Conservation (phyloP, 2,113 vertebrate genomes). For the Damaliscus lunatus region DNA sequence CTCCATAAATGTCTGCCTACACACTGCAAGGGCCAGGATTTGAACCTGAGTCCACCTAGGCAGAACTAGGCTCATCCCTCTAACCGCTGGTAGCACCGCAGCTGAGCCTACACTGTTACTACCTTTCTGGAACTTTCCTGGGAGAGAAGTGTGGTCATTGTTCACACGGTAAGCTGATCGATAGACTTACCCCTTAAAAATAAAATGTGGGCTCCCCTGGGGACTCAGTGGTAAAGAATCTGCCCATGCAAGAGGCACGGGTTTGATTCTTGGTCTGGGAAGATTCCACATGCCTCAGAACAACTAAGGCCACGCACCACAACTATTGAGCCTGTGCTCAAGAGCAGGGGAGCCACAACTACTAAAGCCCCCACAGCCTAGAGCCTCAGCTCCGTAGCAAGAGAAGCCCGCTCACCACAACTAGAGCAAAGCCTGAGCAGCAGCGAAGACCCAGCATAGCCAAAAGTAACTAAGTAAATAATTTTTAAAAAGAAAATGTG, state of each 20-base stretch:
- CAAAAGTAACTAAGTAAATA: not conserved
- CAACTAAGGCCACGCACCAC: not conserved
- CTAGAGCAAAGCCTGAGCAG: not conserved
- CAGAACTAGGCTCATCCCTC: not conserved
- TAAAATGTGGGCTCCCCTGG: not conserved
- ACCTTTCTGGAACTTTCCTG: not conserved
- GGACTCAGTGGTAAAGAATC: not conserved
- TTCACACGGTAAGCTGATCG: not conserved
- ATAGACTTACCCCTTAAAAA: not conserved
- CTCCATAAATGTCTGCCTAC: not conserved
- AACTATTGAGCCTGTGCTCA: not conserved
- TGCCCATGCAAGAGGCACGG: not conserved
- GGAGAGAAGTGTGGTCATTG: not conserved
- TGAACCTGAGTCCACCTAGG: not conserved
- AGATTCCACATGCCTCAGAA: not conserved
- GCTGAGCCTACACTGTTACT: not conserved
- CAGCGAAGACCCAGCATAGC: not conserved
- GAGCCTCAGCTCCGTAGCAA: not conserved
- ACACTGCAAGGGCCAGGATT: not conserved
- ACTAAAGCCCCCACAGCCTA: not conserved
- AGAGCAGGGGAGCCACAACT: not conserved
- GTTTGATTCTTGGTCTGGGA: not conserved
- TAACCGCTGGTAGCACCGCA: not conserved
- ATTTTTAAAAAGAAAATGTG: not conserved
- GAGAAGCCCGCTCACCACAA: not conserved